Base-by-base conservation (phyloP, 2,113 vertebrate species). In the Sturnus vulgaris region DNA sequence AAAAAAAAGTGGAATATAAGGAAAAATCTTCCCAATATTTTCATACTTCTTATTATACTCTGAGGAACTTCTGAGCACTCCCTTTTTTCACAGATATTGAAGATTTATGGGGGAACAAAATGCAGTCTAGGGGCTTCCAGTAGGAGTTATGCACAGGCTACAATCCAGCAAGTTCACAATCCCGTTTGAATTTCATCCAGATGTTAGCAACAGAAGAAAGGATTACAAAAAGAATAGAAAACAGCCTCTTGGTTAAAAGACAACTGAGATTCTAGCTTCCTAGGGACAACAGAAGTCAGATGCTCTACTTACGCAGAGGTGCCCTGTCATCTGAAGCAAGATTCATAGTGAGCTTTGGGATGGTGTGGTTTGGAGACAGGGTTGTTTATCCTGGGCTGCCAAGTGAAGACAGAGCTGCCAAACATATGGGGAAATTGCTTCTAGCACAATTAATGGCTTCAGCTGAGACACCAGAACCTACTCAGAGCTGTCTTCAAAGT, bases 211-310 rank as follows among this genome's bases (percentile, higher is more conserved):
- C 64, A 93, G 83, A 94, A 94, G 60, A 93, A 94, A 90, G 68
- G 44, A 93, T 71, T 92, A 83, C 49, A 80, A 28, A 83, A 90
- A 94, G 77, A 95, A 94, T 21, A 90, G 68, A 93, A 95, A 95
- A 83, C 88, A 92, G 92, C 23, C 44, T 76, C 79, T 93, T 86
- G 31, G 60, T 97, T 92, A 88, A 93, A 90, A 92, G 76, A 71
- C 90, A 92, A 81, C 93, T 65, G 76, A 93, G 90, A 93, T 69
- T 90, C 90, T 88, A 90, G 92, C 77, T 92, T 96, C 95, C 77
- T 92, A 90, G 70, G 90, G 92, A 86, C 88, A 96, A 88, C 88
- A 96, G 90, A 96, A 96, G 92, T 96, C 93, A 94, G 94, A 96
- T 94, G 94, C 86, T 96, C 80, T 86, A 23, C 93, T 96, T 96